Percentiles rank a stretch among this genome's conserved stretches.
Evolutionary conservation across 2,888 invertebrate genomes (phyloP).

Genomic region (Drosophila neotestacea): DNA sequence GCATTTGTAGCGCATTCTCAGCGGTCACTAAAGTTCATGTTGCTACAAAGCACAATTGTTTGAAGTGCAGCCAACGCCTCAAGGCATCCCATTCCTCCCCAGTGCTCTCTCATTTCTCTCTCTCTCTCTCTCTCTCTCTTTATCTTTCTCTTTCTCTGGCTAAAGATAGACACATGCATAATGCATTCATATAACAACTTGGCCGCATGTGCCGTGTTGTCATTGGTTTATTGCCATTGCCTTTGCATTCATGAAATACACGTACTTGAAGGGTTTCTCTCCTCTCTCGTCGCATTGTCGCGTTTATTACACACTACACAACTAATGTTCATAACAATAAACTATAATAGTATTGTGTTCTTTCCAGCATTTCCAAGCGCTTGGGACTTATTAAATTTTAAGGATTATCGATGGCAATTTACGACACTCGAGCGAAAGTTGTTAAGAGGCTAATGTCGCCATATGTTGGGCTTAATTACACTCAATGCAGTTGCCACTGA

Average conservation of each 20-base stretch:
- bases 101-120: neutral
- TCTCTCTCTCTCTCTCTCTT: neutral
- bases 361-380: conserved; percentile 47
- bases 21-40: conserved; percentile 73
- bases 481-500: conserved; percentile 34
- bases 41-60: conserved; percentile 73
- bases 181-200: conserved; percentile 53
- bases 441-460: conserved; percentile 41
- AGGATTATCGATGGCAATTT: conserved; percentile 61
- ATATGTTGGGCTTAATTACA: conserved; percentile 55
- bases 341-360: conserved; percentile 27
- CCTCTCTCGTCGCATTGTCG: conserved; percentile 32
- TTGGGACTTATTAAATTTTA: conserved; percentile 74
- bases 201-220: conserved; percentile 42
- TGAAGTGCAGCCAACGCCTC: conserved; percentile 66
- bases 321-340: conserved; percentile 51
- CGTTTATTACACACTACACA: conserved; percentile 48
- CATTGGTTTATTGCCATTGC: conserved; percentile 64
- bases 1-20: conserved; percentile 67
- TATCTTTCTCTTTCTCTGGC: conserved; percentile 2
- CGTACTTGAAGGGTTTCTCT: conserved; percentile 71
- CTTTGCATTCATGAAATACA: conserved; percentile 57
- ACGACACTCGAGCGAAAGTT: conserved; percentile 50
- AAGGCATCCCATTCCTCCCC: conserved; percentile 5
- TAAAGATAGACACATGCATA: conserved; percentile 63